Evolutionary conservation across 1,140 invertebrate genomes (phyloP).

Genomic region (Micrasema minimum): DNA sequence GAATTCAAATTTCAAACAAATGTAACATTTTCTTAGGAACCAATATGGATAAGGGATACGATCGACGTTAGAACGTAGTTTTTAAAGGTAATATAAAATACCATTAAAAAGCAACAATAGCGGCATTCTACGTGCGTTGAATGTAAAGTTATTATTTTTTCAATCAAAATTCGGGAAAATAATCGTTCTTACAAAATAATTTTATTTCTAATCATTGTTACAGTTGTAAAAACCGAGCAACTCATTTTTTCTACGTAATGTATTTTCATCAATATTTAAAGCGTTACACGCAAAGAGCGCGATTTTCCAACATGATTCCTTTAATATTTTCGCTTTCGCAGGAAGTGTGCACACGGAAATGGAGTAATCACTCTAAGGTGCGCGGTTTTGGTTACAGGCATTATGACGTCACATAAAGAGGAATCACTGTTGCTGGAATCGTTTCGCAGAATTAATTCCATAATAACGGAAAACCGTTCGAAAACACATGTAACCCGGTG

Average conservation of each 20-base stretch:
- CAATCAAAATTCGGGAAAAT: no score
- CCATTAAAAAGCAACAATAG: no score
- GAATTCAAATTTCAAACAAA: slow-evolving; percentile 7
- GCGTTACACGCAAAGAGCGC: not conserved
- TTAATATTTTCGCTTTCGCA: slow-evolving; percentile 6
- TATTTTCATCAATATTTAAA: slow-evolving; percentile 1
- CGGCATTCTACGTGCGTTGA: no score
- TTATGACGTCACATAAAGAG: slow-evolving; percentile 43
- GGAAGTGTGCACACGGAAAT: slow-evolving; percentile 16
- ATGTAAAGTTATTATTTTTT: no score
- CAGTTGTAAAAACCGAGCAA: no score
- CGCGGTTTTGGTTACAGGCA: slow-evolving; percentile 4
- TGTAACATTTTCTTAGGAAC: slow-evolving; percentile 11
- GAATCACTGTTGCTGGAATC: slow-evolving; percentile 30
- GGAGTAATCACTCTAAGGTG: slow-evolving; percentile 25
- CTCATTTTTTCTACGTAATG: not conserved
- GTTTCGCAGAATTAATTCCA: slow-evolving; percentile 44
- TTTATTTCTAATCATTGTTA: no score
- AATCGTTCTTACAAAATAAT: no score
- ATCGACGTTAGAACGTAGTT: no score
- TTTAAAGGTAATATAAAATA: no score
- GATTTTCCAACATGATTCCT: not conserved
- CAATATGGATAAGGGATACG: not conserved
- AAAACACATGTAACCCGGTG: slow-evolving; percentile 35
- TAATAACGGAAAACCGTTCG: slow-evolving; percentile 22